Base-by-base conservation (phyloP, 2,888 invertebrate species). In the Lasioglossum oenotherae region DNA sequence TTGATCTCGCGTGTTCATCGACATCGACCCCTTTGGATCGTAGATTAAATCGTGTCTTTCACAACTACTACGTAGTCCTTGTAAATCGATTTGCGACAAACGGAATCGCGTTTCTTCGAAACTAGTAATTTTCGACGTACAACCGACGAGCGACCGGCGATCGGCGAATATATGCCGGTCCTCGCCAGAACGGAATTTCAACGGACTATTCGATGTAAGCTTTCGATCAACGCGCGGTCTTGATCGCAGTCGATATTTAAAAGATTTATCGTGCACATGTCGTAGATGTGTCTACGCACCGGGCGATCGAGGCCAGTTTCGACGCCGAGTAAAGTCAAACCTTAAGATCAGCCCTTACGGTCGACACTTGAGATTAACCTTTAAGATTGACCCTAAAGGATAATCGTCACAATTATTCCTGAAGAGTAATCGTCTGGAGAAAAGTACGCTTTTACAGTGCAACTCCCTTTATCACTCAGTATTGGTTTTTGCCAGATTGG, bases 11-110 rank as follows among this genome's bases (percentile, higher is more conserved):
- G 80, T 41, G 73, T 83, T 78, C 74, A 64, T 78, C 87, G 88
- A 85, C 76, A 88, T 89, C 90, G 86, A 88, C 87, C 87, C 86
- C 78, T 6, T 74, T n/a, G 79, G 81, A 78, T 75, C 84, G 88
- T 93, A 93, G 92, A 90, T 91, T 93, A 89, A 88, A 92, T 91
- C 91, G 90, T 92, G 92, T 93, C 92, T 92, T 93, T 93, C 92
- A 90, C 88, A 89, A 91, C 90, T 91, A 91, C 82, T 49, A 64
- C 31, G 88, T 92, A 92, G 89, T 85, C 78, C 87, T 90, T 90
- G 89, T 88, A 88, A 87, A 82, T 87, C 87, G 86, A 86, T 82
- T 77, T 73, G 80, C 81, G 87, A 81, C 75, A 80, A 69, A 82
- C 81, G 85, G 82, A 69, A 87, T 85, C 49, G 82, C 74, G 82